Conservation (phyloP, 2,797 vertebrate genomes). For the Spinibarbus caldwelli region DNA sequence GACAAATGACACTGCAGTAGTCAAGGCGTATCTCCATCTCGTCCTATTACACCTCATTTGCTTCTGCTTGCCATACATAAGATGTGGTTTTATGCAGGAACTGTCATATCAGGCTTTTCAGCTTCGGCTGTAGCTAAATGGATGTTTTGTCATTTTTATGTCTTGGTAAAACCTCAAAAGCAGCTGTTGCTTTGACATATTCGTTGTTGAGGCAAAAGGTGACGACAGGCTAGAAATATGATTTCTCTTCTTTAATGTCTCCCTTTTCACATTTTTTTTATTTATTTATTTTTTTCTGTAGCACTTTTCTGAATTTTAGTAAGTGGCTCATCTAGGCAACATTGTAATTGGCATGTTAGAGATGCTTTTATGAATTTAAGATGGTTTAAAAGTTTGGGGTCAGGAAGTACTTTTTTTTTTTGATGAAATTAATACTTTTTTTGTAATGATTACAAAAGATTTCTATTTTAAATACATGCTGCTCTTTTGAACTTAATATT, state of each 20-base stretch:
- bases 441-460: no score
- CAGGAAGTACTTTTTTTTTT: no score
- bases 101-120: neutral
- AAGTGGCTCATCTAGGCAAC: neutral
- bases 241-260: neutral
- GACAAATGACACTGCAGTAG: conserved; percentile 14
- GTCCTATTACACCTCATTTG: conserved; percentile 6
- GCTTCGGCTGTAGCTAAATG: neutral
- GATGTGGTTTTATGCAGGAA: neutral
- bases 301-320: neutral
- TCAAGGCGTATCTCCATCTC: neutral
- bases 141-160: neutral
- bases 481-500: no score
- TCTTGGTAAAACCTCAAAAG: conserved; percentile 5
- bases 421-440: no score
- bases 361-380: neutral
- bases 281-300: neutral
- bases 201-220: neutral
- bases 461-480: no score
- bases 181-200: neutral
- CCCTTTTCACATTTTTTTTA: no score
- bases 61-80: neutral
- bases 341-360: neutral
- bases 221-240: neutral
- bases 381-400: no score